Evolutionary conservation across 2,888 invertebrate genomes (phyloP), one percentile per base, ranked within the genome.

Genomic region (Crossocerus cetratus): DNA sequence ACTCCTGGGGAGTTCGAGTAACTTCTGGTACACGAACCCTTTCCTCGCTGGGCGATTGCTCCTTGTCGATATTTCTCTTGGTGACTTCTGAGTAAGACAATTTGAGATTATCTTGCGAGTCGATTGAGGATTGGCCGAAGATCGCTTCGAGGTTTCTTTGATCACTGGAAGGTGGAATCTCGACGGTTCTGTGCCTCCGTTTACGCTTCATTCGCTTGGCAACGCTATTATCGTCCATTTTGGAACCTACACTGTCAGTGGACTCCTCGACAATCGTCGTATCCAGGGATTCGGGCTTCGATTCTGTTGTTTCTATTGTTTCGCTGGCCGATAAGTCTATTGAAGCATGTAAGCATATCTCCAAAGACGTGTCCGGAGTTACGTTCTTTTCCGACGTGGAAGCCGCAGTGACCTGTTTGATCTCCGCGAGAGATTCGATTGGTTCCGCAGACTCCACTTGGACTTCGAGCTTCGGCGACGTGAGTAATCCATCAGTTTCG

Each of bases 341-440:
- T 2, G 85, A 89, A 0, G 90, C 88, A 56, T 84, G 83, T 20
- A 89, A 81, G 58, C 85, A 86, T 57, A 89, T 87, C 68, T 89
- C 88, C 55, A 84, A 85, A 66, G 76, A 5, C 67, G 68, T 64
- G 74, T 79, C 1, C 2, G 63, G 59, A 5, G 53, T 54, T 43
- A 73, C 72, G 16, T 44, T 44, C 5, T 69, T 78, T 20, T 78
- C 75, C 2, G 76, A 58, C 16, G 68, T 21, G 0, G 68, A 66
- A 44, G 45, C 65, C 73, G 71, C 18, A 77, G 70, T 21, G n/a
- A 65, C 65, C 53, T 49, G 21, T n/a, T 13, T 57, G 32, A 57
- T 16, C 14, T n/a, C 14, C 14, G 14, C 14, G 2, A 21, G 1
- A 13, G 8, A 44, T 43, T 53, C 56, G 5, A 16, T 8, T 13